A percentile compares a stretch with the other conserved stretches of the same genome.
Conservation (phyloP, 2,888 invertebrate species). For the Caenorhabditis imperialis region DNA sequence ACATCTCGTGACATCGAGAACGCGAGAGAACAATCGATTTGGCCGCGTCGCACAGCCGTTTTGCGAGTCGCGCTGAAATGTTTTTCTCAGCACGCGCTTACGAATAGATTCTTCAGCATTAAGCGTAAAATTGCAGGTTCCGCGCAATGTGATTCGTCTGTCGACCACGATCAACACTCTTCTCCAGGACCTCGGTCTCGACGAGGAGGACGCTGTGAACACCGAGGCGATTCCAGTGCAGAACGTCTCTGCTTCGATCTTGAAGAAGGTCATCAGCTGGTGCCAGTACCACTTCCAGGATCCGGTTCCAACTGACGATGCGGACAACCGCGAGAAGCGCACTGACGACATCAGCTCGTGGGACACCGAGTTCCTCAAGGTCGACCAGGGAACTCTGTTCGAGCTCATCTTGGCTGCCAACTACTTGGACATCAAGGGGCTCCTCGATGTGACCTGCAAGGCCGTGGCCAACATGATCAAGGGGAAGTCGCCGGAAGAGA, state of each 20-base stretch:
- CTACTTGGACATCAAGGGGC: slow-evolving; percentile 75
- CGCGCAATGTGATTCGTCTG: slow-evolving; percentile 96
- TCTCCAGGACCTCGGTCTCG: slow-evolving; percentile 81
- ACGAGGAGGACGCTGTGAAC: slow-evolving; percentile 84
- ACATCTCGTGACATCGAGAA: too few species aligned
- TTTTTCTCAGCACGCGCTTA: too few species aligned
- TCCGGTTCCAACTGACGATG: slow-evolving; percentile 88
- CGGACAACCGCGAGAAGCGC: slow-evolving; percentile 96
- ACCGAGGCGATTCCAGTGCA: slow-evolving; percentile 92
- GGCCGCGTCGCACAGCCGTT: background rate
- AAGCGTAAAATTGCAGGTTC: slow-evolving; percentile 95
- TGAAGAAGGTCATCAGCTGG: slow-evolving; percentile 85
- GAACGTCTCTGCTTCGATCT: slow-evolving; percentile 95
- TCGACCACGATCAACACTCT: slow-evolving; percentile 98
- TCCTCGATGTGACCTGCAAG: slow-evolving; percentile 97
- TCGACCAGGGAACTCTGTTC: slow-evolving; percentile 95
- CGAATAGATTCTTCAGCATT: too few species aligned
- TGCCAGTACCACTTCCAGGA: slow-evolving; percentile 85
- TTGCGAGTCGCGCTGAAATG: too few species aligned
- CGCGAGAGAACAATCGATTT: too few species aligned
- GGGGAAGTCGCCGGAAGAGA: slow-evolving; percentile 82
- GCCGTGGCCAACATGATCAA: slow-evolving; percentile 82
- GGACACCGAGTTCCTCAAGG: slow-evolving; percentile 99
- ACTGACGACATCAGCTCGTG: slow-evolving; percentile 98
- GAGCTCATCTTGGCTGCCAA: slow-evolving; percentile 86